Conservation (phyloP, 2,113 vertebrate species). For the Apodemus speciosus region DNA sequence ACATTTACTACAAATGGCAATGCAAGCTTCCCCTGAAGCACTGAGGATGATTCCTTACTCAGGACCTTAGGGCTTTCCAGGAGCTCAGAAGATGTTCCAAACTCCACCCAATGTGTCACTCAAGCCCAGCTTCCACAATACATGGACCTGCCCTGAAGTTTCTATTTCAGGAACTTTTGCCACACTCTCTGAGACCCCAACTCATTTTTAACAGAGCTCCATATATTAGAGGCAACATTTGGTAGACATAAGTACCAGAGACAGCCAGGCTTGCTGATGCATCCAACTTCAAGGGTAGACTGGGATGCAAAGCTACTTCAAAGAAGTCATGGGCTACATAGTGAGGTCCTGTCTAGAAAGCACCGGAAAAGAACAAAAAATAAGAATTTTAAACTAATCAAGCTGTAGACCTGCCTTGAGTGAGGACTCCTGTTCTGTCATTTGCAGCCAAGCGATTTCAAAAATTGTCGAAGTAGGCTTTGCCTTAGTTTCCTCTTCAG, state of each 20-base stretch:
- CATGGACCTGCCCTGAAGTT: not conserved
- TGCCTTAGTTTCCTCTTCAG: not conserved
- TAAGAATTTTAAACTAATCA: not conserved
- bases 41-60: not conserved
- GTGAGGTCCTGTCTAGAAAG: not conserved
- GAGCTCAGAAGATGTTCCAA: not conserved
- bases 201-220: not conserved
- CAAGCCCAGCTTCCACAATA: not conserved
- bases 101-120: not conserved
- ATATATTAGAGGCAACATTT: not conserved
- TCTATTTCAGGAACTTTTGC: not conserved
- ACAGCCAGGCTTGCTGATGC: not conserved
- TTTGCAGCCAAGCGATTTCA: not conserved
- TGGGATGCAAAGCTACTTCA: not conserved
- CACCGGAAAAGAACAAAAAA: not conserved
- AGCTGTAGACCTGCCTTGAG: not conserved
- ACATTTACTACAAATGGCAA: slow-evolving; percentile 23
- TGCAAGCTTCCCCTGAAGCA: not conserved
- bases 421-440: slow-evolving; percentile 16
- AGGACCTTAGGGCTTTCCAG: not conserved
- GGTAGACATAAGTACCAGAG: not conserved
- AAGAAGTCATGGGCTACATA: not conserved
- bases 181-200: not conserved
- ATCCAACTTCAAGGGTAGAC: not conserved
- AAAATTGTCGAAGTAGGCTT: not conserved